Evolutionary conservation across 2,888 invertebrate genomes (phyloP).

Genomic region (Frankliniella intonsa): DNA sequence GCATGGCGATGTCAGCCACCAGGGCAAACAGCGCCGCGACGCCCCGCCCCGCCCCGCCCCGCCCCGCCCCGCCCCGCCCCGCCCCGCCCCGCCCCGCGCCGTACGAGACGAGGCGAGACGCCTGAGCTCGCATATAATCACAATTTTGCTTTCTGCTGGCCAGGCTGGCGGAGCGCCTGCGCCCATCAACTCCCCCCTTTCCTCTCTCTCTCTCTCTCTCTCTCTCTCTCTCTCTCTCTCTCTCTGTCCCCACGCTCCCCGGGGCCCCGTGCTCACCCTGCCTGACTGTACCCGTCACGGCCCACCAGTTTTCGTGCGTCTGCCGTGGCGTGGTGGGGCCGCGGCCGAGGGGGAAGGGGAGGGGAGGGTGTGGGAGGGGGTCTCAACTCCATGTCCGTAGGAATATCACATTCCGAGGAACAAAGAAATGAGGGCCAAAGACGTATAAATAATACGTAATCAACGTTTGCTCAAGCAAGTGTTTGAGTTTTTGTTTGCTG

Average conservation of each 20-base stretch:
- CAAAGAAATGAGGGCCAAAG: background rate
- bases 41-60: too few species aligned
- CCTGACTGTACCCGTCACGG: background rate
- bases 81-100: background rate
- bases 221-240: constrained; percentile 16
- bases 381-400: too few species aligned
- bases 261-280: too few species aligned
- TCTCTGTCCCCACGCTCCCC: background rate
- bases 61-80: too few species aligned
- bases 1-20: background rate
- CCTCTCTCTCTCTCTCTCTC: background rate
- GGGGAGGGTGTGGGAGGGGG: too few species aligned
- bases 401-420: background rate
- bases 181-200: background rate
- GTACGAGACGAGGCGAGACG: background rate
- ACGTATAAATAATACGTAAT: background rate
- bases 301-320: background rate
- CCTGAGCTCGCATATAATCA: constrained; percentile 6
- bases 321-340: too few species aligned
- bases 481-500: background rate
- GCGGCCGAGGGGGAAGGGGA: too few species aligned
- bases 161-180: background rate
- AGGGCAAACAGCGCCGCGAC: background rate
- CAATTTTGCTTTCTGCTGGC: background rate
- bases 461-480: background rate